phyloP scores from a whole-genome alignment of 1,140 invertebrate genomes.

The Colletes latitarsis region DNA sequence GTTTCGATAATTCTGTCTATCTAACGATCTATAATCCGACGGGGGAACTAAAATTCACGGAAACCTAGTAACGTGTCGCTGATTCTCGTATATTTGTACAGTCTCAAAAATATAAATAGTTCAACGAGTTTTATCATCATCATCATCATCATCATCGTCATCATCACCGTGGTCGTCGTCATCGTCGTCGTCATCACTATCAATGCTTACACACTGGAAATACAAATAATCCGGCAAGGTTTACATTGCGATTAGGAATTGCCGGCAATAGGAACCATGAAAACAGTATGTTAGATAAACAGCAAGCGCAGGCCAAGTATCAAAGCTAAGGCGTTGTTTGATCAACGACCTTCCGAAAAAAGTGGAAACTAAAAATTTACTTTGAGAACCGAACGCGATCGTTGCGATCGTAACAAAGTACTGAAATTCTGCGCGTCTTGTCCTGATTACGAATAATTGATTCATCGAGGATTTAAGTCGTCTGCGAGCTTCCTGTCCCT shows the following conservation, averaged over 20 bases:
- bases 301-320: slow-evolving; percentile 20
- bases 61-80: slow-evolving; percentile 20
- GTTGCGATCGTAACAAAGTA: neutral
- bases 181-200: neutral
- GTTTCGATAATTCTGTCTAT: neutral
- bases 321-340: neutral
- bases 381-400: too few relatives aligned
- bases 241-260: slow-evolving; percentile 52
- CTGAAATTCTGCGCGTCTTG: neutral
- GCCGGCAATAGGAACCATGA: slow-evolving; percentile 62
- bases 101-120: slow-evolving; percentile 60
- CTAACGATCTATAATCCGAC: neutral
- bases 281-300: slow-evolving; percentile 28
- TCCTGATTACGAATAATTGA: neutral
- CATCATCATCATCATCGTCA: neutral
- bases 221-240: slow-evolving; percentile 41
- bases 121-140: slow-evolving; percentile 9
- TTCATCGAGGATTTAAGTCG: neutral
- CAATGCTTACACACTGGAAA: slow-evolving; percentile 31
- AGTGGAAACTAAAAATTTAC: neutral
- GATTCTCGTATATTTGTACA: slow-evolving; percentile 46
- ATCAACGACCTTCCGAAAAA: neutral
- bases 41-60: slow-evolving; percentile 29
- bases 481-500: slow-evolving; percentile 9
- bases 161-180: neutral